phyloP scores from a whole-genome alignment of 2,113 vertebrate species.

The Leptocoma aspasia region DNA sequence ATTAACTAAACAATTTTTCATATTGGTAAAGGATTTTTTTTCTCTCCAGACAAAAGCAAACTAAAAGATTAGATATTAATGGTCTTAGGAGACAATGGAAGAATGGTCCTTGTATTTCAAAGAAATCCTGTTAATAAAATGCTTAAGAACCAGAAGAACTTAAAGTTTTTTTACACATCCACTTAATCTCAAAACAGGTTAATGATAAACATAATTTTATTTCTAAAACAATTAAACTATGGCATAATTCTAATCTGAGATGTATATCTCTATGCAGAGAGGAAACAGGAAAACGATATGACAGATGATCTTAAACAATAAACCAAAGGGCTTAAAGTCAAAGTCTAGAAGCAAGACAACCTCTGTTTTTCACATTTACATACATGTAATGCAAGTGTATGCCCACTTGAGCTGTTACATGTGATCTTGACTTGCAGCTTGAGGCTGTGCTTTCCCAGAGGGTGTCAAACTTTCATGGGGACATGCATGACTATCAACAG shows the following conservation, averaged over 20 bases:
- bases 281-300: not conserved
- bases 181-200: not conserved
- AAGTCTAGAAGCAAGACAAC: not conserved
- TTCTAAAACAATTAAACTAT: not conserved
- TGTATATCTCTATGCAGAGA: not conserved
- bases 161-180: not conserved
- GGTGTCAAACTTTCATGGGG: not conserved
- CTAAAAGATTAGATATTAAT: not conserved
- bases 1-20: not conserved
- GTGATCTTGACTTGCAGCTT: not conserved
- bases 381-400: not conserved
- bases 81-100: not conserved
- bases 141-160: not conserved
- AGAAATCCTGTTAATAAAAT: not conserved
- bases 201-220: not conserved
- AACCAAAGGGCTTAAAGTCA: rapidly evolving
- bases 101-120: not conserved
- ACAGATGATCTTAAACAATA: not conserved
- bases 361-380: not conserved
- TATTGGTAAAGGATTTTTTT: not conserved
- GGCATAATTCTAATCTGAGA: not conserved
- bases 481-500: not conserved
- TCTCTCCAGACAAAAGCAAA: rapidly evolving
- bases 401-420: not conserved
- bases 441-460: not conserved